Evolutionary conservation across 2,888 invertebrate species (phyloP).

Genomic region (Diachrysia chrysitis): DNA sequence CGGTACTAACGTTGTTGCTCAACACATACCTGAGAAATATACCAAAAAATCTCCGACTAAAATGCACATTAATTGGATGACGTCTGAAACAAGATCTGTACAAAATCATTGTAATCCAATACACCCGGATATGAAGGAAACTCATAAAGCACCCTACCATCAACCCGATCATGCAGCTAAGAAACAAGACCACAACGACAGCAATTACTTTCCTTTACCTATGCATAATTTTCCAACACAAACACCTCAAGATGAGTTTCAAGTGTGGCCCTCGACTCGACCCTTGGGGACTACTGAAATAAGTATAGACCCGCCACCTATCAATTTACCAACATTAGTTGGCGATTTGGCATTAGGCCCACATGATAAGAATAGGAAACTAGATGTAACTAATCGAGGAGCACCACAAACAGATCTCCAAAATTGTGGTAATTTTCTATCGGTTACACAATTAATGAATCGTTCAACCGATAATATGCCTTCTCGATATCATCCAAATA

Average conservation of each 20-base stretch:
- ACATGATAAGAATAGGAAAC: constrained; percentile 83
- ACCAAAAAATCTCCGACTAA: constrained; percentile 84
- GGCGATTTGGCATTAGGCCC: constrained; percentile 85
- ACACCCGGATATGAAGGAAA: constrained; percentile 72
- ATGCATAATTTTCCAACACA: constrained; percentile 83
- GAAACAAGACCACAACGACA: constrained; percentile 78
- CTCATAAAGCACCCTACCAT: constrained; percentile 71
- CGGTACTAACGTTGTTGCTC: constrained; percentile 65
- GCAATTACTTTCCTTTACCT: constrained; percentile 82
- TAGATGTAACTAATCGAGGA: constrained; percentile 71
- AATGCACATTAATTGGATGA: constrained; percentile 88
- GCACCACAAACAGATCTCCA: constrained; percentile 76
- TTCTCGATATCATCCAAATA: constrained; percentile 75
- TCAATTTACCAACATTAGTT: constrained; percentile 84
- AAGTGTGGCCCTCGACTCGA: constrained; percentile 83
- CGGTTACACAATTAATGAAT: constrained; percentile 86
- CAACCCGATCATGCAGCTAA: constrained; percentile 72
- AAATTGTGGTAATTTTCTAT: constrained; percentile 83
- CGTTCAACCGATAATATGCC: constrained; percentile 79
- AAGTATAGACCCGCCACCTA: constrained; percentile 85
- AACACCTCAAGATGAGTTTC: constrained; percentile 80
- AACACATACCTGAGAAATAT: constrained; percentile 78
- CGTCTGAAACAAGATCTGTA: constrained; percentile 83
- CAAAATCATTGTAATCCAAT: constrained; percentile 75
- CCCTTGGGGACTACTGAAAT: constrained; percentile 85